phyloP scores from a whole-genome alignment of 2,797 vertebrate species.

The Micrastur ruficollis region DNA sequence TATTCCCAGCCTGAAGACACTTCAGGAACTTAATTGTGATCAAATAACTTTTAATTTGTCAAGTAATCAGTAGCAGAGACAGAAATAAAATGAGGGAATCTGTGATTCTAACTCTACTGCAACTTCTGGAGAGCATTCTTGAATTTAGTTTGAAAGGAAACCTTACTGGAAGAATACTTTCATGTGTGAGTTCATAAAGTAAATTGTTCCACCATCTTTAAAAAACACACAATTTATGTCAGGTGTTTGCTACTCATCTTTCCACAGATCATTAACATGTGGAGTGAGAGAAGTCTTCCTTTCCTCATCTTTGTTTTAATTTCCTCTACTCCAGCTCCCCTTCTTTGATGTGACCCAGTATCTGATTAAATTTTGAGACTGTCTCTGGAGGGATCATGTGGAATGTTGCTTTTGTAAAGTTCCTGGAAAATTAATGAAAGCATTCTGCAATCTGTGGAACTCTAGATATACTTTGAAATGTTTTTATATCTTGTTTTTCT shows the following conservation, averaged over 20 bases:
- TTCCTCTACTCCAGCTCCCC: neutral
- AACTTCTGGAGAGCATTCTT: neutral
- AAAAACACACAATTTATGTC: neutral
- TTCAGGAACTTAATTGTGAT: neutral
- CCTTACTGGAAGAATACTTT: neutral
- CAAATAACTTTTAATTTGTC: neutral
- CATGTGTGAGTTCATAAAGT: neutral
- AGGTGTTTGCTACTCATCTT: neutral
- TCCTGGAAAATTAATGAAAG: constrained; percentile 59
- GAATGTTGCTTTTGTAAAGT: constrained; percentile 4
- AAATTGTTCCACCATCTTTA: neutral
- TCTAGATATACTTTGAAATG: constrained; percentile 10
- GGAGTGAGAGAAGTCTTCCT: neutral
- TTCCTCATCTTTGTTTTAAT: neutral
- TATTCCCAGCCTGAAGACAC: neutral
- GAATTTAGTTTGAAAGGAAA: neutral
- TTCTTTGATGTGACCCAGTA: neutral
- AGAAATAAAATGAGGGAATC: neutral
- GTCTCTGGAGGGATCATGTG: neutral
- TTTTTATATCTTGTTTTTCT: constrained; percentile 59
- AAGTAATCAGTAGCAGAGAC: neutral
- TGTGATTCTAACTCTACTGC: neutral
- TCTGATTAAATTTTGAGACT: constrained; percentile 7
- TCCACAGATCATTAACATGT: neutral
- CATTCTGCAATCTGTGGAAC: neutral